A percentile compares a stretch with the other conserved stretches of the same genome.
phyloP scores from a whole-genome alignment of 2,113 vertebrate species.

The Phrynosoma blainvillii region DNA sequence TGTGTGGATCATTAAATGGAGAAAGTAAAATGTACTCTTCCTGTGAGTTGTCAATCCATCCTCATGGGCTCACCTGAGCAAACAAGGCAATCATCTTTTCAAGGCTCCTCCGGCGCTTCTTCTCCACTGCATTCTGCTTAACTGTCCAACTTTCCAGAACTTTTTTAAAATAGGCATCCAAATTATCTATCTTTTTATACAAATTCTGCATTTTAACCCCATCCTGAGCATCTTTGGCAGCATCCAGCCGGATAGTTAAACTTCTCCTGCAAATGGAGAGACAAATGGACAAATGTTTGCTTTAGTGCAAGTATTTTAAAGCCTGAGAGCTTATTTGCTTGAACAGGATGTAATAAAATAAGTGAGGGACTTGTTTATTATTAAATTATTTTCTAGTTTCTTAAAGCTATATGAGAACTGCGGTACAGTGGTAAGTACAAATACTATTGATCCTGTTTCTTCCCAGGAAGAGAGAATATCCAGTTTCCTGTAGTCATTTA shows the following conservation, averaged over 20 bases:
- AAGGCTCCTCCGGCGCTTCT: conserved; percentile 47
- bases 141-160: conserved; percentile 53
- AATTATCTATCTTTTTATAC: conserved; percentile 51
- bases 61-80: conserved; percentile 49
- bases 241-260: conserved; percentile 51
- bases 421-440: not conserved
- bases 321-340: not conserved
- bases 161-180: conserved; percentile 62
- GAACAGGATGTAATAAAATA: not conserved
- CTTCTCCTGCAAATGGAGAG: conserved; percentile 57
- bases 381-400: not conserved
- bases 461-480: no score
- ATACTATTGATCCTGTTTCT: no score
- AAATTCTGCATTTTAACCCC: conserved; percentile 51
- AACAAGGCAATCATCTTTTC: conserved; percentile 56
- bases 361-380: not conserved
- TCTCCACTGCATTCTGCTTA: conserved; percentile 54
- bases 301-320: not conserved
- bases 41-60: not conserved
- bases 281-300: not conserved
- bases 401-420: not conserved
- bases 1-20: not conserved
- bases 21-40: not conserved
- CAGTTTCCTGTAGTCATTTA: no score
- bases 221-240: conserved; percentile 59